phyloP scores from a whole-genome alignment of 2,888 invertebrate genomes.

The Psylliodes chrysocephalus region DNA sequence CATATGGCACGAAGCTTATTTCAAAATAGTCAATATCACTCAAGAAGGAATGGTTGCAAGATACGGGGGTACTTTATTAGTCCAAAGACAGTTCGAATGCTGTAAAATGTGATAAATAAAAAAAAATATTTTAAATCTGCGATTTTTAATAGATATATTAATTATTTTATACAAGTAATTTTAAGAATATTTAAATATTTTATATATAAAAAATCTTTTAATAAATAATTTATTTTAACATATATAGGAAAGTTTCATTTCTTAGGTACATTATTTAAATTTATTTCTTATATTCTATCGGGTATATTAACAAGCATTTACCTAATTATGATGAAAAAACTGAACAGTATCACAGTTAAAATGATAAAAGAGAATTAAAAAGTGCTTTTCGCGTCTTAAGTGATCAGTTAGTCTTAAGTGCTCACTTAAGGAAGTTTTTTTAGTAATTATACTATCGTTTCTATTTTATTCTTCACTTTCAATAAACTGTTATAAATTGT shows the following conservation, averaged over 20 bases:
- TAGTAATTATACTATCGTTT: too few species aligned
- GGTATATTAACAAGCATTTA: background rate
- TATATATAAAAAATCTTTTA: background rate
- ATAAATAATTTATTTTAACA: background rate
- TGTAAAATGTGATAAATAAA: slow-evolving; percentile 41
- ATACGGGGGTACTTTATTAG: slow-evolving; percentile 67
- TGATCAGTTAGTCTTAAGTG: too few species aligned
- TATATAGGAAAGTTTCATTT: background rate
- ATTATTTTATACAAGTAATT: background rate
- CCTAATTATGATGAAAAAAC: too few species aligned
- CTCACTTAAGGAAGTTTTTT: too few species aligned
- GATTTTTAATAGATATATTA: background rate
- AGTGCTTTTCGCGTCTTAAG: too few species aligned
- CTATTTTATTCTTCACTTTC: too few species aligned
- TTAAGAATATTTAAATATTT: background rate
- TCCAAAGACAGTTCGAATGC: slow-evolving; percentile 55
- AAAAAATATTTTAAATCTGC: background rate
- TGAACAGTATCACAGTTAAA: slow-evolving; percentile 5
- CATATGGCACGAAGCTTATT: slow-evolving; percentile 75
- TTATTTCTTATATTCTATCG: background rate
- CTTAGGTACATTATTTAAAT: too few species aligned
- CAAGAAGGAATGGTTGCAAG: slow-evolving; percentile 75
- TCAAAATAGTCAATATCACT: slow-evolving; percentile 70
- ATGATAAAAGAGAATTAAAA: background rate
- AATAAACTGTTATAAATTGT: too few species aligned